Conservation (phyloP, 2,113 vertebrate species). For the Salvator merianae region DNA sequence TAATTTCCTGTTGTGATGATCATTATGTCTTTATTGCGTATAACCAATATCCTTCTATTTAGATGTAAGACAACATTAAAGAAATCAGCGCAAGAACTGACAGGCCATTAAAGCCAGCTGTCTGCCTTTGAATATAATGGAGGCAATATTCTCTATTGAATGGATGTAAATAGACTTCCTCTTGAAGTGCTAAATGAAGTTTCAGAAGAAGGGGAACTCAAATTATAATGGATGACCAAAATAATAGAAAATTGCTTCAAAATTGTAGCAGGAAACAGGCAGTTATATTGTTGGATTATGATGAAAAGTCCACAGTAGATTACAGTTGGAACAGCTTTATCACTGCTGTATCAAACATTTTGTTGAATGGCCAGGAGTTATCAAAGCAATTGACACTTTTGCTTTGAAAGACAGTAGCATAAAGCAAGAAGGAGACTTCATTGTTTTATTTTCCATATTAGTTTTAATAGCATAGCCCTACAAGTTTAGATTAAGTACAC, state of each 20-base stretch:
- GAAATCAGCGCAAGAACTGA: conserved; percentile 1
- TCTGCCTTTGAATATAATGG: neutral
- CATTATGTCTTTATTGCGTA: neutral
- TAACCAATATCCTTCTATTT: neutral
- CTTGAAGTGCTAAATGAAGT: conserved; percentile 8
- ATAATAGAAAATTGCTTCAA: conserved; percentile 21
- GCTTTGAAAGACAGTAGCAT: neutral
- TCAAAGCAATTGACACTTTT: neutral
- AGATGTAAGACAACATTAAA: conserved; percentile 15
- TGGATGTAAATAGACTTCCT: conserved; percentile 12
- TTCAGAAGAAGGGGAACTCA: neutral
- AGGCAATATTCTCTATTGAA: conserved; percentile 1
- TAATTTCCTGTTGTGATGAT: conserved; percentile 21
- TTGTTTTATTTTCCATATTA: neutral
- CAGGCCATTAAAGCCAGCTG: conserved; percentile 22
- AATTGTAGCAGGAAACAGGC: conserved; percentile 24
- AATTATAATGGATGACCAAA: conserved; percentile 9
- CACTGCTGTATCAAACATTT: neutral
- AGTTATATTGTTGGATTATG: conserved; percentile 17
- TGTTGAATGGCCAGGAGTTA: conserved; percentile 11
- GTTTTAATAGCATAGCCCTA: neutral
- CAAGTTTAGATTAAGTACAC: neutral
- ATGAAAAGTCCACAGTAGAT: neutral
- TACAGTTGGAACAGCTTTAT: neutral
- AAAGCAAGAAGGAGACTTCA: neutral